These are phyloP conservation scores for Dolichallabes microphthalmus DNA, from an alignment of 2,113 vertebrate species.

Conservation along the genomic window DNA sequence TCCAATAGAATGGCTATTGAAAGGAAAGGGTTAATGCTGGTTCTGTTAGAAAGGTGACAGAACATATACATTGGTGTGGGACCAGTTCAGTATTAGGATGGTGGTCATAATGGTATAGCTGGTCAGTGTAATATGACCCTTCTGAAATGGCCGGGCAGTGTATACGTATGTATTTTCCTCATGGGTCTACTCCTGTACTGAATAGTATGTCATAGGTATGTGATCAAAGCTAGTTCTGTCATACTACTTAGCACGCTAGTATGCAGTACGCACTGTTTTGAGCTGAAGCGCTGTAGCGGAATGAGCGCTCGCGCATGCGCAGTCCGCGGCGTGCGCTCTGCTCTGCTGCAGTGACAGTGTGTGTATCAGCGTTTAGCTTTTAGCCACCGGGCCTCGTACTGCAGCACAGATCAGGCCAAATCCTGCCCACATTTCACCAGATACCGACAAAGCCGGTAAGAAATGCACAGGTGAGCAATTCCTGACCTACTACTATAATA, in stretches of 20 bases:
- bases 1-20: too few species aligned
- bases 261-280: too few species aligned
- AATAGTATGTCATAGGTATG: neutral
- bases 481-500: neutral
- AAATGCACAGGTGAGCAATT: conserved; percentile 11
- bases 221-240: neutral
- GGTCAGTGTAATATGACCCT: too few species aligned
- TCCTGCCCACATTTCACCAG: conserved; percentile 24
- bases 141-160: too few species aligned
- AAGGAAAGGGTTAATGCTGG: too few species aligned
- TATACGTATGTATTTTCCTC: neutral
- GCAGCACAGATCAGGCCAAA: conserved; percentile 32
- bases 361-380: conserved; percentile 13
- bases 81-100: too few species aligned
- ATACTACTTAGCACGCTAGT: neutral
- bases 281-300: neutral
- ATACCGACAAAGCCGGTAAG: conserved; percentile 44
- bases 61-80: too few species aligned
- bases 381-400: conserved; percentile 32
- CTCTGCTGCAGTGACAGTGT: conserved; percentile 32
- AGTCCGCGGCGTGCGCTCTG: neutral
- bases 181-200: neutral
- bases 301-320: conserved; percentile 40
- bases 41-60: too few species aligned
- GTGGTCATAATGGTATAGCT: too few species aligned